phyloP scores from a whole-genome alignment of 2,888 invertebrate species.

The Phorcus lineatus region DNA sequence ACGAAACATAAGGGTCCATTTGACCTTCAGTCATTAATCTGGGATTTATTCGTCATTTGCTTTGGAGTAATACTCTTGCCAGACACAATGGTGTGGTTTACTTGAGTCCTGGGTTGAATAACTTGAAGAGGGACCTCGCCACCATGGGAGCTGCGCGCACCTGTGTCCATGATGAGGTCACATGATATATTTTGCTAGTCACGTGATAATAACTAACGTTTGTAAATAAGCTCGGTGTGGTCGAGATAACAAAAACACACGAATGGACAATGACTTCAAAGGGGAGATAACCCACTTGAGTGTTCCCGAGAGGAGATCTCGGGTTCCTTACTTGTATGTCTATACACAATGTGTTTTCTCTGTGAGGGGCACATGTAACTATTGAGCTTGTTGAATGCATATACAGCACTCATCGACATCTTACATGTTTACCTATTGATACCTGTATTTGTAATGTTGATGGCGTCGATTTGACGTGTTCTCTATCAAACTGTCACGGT shows the following conservation, averaged over 20 bases:
- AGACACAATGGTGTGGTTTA: neutral
- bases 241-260: neutral
- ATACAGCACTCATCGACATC: too few relatives aligned
- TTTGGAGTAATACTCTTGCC: too few relatives aligned
- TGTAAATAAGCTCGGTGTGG: neutral
- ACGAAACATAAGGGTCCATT: too few relatives aligned
- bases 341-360: too few relatives aligned
- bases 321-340: neutral
- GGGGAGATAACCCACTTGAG: neutral
- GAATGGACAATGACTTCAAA: neutral
- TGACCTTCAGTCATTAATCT: too few relatives aligned
- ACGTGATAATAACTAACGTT: neutral
- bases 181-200: neutral
- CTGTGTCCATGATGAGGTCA: neutral
- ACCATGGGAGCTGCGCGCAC: neutral
- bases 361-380: too few relatives aligned
- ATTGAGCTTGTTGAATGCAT: too few relatives aligned
- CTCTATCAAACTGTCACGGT: too few relatives aligned
- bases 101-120: neutral
- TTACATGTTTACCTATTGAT: too few relatives aligned
- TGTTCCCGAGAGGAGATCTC: neutral
- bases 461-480: too few relatives aligned
- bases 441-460: too few relatives aligned
- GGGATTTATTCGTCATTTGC: too few relatives aligned
- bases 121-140: neutral